A percentile compares a stretch with the other conserved stretches of the same genome.
Evolutionary conservation across 2,113 vertebrate species (phyloP).

Genomic region (Cheilinus undulatus): DNA sequence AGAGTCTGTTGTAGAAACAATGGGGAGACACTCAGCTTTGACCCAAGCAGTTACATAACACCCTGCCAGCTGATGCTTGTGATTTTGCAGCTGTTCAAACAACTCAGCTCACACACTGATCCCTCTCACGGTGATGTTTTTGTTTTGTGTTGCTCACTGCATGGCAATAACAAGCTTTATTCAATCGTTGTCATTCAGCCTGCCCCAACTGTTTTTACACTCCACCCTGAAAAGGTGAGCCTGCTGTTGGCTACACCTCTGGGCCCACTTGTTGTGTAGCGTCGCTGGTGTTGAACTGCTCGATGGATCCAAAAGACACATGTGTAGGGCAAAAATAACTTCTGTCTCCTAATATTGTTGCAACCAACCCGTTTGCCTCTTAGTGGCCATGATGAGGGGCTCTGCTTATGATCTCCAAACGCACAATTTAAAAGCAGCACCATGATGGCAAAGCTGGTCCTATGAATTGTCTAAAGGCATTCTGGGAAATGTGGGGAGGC

Average conservation of each 20-base stretch:
- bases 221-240: background rate
- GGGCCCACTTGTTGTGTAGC: background rate
- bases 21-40: background rate
- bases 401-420: background rate
- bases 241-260: background rate
- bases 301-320: background rate
- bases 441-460: background rate
- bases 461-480: conserved; percentile 1
- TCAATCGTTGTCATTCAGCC: background rate
- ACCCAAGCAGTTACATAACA: background rate
- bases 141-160: conserved; percentile 19
- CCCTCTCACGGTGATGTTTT: background rate
- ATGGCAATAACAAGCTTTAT: conserved; percentile 8
- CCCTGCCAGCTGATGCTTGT: conserved; percentile 18
- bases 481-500: conserved; percentile 1
- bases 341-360: background rate
- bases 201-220: conserved; percentile 2
- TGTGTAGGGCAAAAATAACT: background rate
- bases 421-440: background rate
- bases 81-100: conserved; percentile 38
- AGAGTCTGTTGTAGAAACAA: conserved; percentile 24
- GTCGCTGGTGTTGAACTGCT: background rate
- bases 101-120: conserved; percentile 7
- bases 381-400: background rate
- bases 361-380: background rate